phyloP scores from a whole-genome alignment of 2,888 invertebrate species.

The Epiblema foenella region DNA sequence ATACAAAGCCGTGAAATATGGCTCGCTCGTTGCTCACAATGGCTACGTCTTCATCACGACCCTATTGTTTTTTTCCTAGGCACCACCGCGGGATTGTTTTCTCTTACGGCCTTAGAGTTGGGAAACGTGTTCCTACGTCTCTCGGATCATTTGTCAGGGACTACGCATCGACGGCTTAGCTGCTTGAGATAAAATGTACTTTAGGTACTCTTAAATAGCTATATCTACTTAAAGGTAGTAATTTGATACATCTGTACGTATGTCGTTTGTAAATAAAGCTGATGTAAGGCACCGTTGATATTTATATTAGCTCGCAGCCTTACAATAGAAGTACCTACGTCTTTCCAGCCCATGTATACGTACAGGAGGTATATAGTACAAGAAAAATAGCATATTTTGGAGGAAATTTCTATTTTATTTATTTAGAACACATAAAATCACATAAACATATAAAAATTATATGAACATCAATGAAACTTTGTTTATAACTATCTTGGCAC shows the following conservation, averaged over 20 bases:
- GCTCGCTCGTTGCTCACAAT: slow-evolving; percentile 82
- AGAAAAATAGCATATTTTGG: no score
- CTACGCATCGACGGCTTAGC: slow-evolving; percentile 55
- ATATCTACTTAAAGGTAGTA: slow-evolving; percentile 27
- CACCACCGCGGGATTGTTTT: slow-evolving; percentile 80
- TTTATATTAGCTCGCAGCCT: slow-evolving; percentile 1
- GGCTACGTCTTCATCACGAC: slow-evolving; percentile 84
- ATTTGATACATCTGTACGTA: slow-evolving; percentile 20
- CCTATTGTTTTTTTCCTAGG: slow-evolving; percentile 82
- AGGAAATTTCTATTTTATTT: no score
- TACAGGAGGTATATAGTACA: slow-evolving; percentile 31
- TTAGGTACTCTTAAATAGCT: slow-evolving; percentile 39
- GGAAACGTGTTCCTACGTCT: slow-evolving; percentile 76
- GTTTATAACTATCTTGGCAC: no score
- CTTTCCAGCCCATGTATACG: slow-evolving; percentile 30
- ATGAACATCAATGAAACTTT: no score
- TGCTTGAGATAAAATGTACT: slow-evolving; percentile 57
- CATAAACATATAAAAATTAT: no score
- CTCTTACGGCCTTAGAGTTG: slow-evolving; percentile 71
- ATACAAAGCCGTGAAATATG: slow-evolving; percentile 84
- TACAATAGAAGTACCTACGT: slow-evolving; percentile 12
- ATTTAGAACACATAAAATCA: no score
- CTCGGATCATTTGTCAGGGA: slow-evolving; percentile 69
- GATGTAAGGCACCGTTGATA: slow-evolving; percentile 14
- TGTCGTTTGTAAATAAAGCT: neutral